Base-by-base conservation (phyloP, 2,888 invertebrate genomes). In the Pseudococcus longispinus region DNA sequence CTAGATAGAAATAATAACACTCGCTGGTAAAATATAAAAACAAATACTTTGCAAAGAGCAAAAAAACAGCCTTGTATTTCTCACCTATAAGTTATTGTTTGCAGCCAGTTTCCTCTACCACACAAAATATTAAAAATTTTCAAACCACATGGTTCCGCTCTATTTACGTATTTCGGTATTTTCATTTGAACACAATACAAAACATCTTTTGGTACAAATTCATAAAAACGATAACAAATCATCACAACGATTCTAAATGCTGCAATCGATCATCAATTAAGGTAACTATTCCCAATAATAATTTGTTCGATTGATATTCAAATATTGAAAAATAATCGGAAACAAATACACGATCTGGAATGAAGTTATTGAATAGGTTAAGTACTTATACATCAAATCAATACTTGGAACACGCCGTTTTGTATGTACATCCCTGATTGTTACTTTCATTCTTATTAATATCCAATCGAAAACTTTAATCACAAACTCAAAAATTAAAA, bases 361-460 rank as follows among this genome's bases (percentile, higher is more conserved):
- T 0, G 97, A 96, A 77, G 97, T 94, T 90, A 94, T 92, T 6
- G 93, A 94, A 90, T 95, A 97, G 37, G 95, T 94, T 88, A 96
- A 92, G 91, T 95, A 97, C 90, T 96, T 97, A 90, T 95, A 95
- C 88, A 95, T 93, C 89, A 97, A 92, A 90, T 97, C 97, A 0
- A 97, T 94, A 44, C 94, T 15, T 18, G 88, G 83, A 51, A 87
- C 77, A 74, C 70, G 87, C 65, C 84, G 87, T 9, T 88, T 88
- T 26, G 70, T 44, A 18, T 46, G 42, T 44, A 32, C 84, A 23
- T 87, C 85, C 32, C n/a, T 51, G 13, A 20, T 51, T 29, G 20
- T 51, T 26, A 70, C 46, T 77, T 37, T 32, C 26, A 80, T 51
- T 32, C 46, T 86, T 3, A 32, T 18, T 9, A 86, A 20, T 26